Base-by-base conservation (phyloP, 2,113 vertebrate genomes). In the Pampusana beccarii region DNA sequence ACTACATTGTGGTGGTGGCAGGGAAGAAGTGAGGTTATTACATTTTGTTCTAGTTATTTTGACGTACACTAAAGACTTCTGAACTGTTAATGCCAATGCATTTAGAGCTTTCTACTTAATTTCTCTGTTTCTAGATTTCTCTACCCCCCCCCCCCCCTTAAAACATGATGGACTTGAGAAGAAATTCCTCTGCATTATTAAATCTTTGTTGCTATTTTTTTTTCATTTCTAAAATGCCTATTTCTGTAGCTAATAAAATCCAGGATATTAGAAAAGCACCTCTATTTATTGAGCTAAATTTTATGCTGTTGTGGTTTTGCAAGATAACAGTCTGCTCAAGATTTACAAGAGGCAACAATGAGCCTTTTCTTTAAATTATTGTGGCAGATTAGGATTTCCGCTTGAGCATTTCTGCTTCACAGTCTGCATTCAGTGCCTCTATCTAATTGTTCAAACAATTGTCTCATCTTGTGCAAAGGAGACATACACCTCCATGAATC, bases 381-480 rank as follows among this genome's bases (percentile, higher is more conserved):
- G 69, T 77, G 29, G 87, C 88, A 94, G 93, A 94, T 95, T 90
- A 93, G 69, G 57, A 92, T 96, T 96, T 97, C 87, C 24, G n/a
- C 95, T 95, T 93, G 48, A 81, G 84, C 79, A 69, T 94, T 97
- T 95, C 69, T 65, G 69, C 87, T 97, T 92, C 82, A 70, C 81
- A 88, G 78, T 44, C 80, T 86, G 54, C 31, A 33, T 94, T 92
- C 72, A 56, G 70, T 57, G 83, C 67, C 24, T 93, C 90, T 78
- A 86, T 34, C 88, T 96, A 91, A 95, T 94, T 86, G 96, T 12
- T 95, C 77, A 92, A 96, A 95, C 46, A 95, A 95, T 57, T 89
- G 88, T 87, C 70, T 94, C 57, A 88, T 67, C 81, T 40, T 53
- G 70, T 71, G 74, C 80, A 94, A 87, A 42, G 62, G 48, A 93